Percentiles rank a stretch among this genome's conserved stretches.
phyloP scores from a whole-genome alignment of 2,797 vertebrate species.

The Gymnothorax javanicus region DNA sequence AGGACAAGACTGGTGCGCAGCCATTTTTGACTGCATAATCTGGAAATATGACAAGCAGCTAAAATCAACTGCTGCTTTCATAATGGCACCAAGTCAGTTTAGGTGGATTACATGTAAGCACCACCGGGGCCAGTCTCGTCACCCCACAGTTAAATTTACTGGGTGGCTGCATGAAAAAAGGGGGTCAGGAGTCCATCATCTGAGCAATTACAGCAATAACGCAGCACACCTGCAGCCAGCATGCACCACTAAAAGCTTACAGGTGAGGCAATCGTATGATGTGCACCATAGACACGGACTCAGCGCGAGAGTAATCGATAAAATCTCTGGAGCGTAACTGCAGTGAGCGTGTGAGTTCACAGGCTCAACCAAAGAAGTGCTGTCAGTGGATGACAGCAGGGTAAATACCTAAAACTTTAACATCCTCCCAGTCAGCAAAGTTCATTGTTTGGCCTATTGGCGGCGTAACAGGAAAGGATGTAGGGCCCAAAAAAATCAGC shows the following conservation, averaged over 20 bases:
- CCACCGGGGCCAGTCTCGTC: too few relatives aligned
- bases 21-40: too few relatives aligned
- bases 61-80: not conserved
- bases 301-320: not conserved
- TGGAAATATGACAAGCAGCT: not conserved
- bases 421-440: too few relatives aligned
- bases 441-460: too few relatives aligned
- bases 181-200: not conserved
- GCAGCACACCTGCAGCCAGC: not conserved
- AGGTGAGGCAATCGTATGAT: not conserved
- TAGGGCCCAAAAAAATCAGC: too few relatives aligned
- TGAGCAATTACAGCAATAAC: not conserved
- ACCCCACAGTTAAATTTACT: not conserved
- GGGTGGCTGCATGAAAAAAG: not conserved
- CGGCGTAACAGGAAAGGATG: too few relatives aligned
- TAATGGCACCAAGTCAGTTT: not conserved
- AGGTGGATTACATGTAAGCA: not conserved
- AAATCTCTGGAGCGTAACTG: not conserved
- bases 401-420: too few relatives aligned
- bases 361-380: too few relatives aligned
- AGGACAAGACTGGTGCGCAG: too few relatives aligned
- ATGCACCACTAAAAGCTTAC: not conserved
- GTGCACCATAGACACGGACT: not conserved
- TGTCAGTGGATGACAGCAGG: too few relatives aligned
- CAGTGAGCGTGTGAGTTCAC: too few relatives aligned